phyloP scores from a whole-genome alignment of 2,113 vertebrate species.

The Coptodon bakossiorum region DNA sequence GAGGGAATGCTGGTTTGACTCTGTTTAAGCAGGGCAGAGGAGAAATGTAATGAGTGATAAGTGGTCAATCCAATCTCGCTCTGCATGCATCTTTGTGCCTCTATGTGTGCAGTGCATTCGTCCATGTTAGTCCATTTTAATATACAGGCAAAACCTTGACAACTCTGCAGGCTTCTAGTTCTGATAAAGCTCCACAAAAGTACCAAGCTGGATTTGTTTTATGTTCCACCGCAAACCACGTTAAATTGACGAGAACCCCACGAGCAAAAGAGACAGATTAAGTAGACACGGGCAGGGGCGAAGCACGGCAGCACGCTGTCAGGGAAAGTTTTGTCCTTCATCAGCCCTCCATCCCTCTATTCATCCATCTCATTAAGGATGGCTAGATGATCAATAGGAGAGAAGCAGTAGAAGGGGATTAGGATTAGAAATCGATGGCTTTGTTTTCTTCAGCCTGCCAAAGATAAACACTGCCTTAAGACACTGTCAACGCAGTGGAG shows the following conservation, averaged over 20 bases:
- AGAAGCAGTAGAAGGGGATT: slow-evolving; percentile 62
- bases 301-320: not conserved
- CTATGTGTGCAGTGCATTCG: slow-evolving; percentile 6
- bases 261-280: slow-evolving; percentile 1
- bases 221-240: not conserved
- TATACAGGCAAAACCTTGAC: not conserved
- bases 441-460: slow-evolving; percentile 61
- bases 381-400: slow-evolving; percentile 67
- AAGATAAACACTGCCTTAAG: slow-evolving; percentile 68
- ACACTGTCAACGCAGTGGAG: slow-evolving; percentile 37
- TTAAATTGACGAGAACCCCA: not conserved
- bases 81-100: not conserved
- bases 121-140: slow-evolving; percentile 27
- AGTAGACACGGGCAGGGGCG: not conserved
- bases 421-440: slow-evolving; percentile 72
- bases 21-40: not conserved
- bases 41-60: not conserved
- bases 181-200: slow-evolving; percentile 22
- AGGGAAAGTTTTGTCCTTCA: slow-evolving; percentile 61
- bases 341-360: slow-evolving; percentile 41
- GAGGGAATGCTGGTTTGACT: not conserved
- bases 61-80: not conserved
- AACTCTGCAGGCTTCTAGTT: not conserved
- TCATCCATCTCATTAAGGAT: slow-evolving; percentile 58
- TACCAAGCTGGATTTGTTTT: not conserved